These are phyloP conservation scores for Anthonomus grandis DNA, from an alignment of 1,140 invertebrate genomes.

Conservation along the genomic window DNA sequence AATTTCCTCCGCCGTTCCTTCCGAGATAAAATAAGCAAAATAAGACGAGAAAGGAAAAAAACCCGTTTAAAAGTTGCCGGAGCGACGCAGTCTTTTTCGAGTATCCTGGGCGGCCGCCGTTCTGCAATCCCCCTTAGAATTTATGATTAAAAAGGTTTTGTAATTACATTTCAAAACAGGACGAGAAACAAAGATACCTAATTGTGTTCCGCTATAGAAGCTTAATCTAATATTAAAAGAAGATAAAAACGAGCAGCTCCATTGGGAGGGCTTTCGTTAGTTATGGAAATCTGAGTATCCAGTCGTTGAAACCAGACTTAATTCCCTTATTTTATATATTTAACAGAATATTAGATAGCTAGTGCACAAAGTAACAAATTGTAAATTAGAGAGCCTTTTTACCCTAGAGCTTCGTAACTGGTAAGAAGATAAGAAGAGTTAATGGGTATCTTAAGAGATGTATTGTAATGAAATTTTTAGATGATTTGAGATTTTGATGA, in stretches of 20 bases:
- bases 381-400: too few relatives aligned
- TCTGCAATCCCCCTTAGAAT: conserved; percentile 24
- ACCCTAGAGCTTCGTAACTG: too few relatives aligned
- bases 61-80: conserved; percentile 22
- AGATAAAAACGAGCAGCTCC: conserved; percentile 21
- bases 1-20: conserved; percentile 1
- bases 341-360: too few relatives aligned
- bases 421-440: too few relatives aligned
- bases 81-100: conserved; percentile 19
- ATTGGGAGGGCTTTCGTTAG: conserved; percentile 17
- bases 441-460: too few relatives aligned
- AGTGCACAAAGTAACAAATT: too few relatives aligned
- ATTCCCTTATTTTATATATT: too few relatives aligned
- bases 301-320: too few relatives aligned
- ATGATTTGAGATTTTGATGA: too few relatives aligned
- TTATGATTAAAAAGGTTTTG: conserved; percentile 30
- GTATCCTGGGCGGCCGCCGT: conserved; percentile 9
- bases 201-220: conserved; percentile 29
- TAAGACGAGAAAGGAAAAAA: conserved; percentile 5
- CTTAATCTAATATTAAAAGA: conserved; percentile 30
- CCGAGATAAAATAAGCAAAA: not conserved
- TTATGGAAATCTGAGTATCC: too few relatives aligned
- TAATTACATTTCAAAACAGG: conserved; percentile 30
- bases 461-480: too few relatives aligned
- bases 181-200: conserved; percentile 30